phyloP scores from a whole-genome alignment of 2,113 vertebrate genomes.

The human (Homo sapiens) region GRCh38 chr1:146665501-146666000 shows the following conservation, averaged over 20 bases:
- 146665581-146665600: neutral
- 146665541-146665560: neutral
- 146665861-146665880: neutral
- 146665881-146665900: neutral
- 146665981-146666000: neutral
- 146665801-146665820: neutral
- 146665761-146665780: neutral
- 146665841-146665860: neutral
- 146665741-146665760: neutral
- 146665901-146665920: neutral
- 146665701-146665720: neutral
- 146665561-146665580: neutral
- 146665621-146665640: neutral
- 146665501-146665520: neutral
- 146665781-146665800: neutral
- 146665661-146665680: neutral
- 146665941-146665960: neutral
- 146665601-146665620: neutral
- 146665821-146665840: neutral
- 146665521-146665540: neutral
- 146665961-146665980: neutral
- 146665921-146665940: neutral
- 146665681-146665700: neutral
- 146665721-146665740: neutral
- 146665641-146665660: neutral